A percentile compares a stretch with the other conserved stretches of the same genome.
Evolutionary conservation across 2,113 vertebrate genomes (phyloP).

Genomic region (human): DNA sequence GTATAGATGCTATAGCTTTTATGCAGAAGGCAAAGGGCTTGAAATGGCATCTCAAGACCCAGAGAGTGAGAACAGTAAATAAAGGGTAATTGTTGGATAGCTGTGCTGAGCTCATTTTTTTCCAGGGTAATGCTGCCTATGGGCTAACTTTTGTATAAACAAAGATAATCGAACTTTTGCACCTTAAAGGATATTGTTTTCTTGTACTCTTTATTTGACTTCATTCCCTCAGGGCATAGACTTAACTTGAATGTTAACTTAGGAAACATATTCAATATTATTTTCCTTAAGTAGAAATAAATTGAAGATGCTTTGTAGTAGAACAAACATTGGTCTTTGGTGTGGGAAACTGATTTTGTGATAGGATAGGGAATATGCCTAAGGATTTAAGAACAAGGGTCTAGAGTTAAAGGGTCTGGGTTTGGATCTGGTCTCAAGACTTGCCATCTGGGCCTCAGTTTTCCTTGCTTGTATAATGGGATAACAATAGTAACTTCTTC

Average conservation of each 20-base stretch:
- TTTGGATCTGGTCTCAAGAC: background rate
- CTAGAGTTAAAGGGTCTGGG: background rate
- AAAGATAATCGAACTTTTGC: conserved; percentile 68
- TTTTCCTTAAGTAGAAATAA: conserved; percentile 35
- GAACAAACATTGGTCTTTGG: background rate
- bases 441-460: background rate
- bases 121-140: conserved; percentile 53
- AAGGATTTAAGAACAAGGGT: background rate
- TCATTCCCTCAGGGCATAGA: background rate
- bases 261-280: conserved; percentile 25
- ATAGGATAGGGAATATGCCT: background rate
- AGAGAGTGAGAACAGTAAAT: conserved; percentile 60
- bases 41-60: conserved; percentile 17
- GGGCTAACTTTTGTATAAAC: conserved; percentile 68
- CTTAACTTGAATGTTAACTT: conserved; percentile 57
- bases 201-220: conserved; percentile 51
- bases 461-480: background rate
- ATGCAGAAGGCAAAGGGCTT: conserved; percentile 29
- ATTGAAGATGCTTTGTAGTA: background rate
- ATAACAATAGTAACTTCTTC: background rate
- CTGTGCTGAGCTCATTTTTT: conserved; percentile 29
- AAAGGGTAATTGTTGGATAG: conserved; percentile 58
- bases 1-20: conserved; percentile 24
- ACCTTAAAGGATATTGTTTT: conserved; percentile 62
- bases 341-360: background rate